These are phyloP conservation scores for Tenualosa ilisha DNA, from an alignment of 2,797 vertebrate genomes.

Conservation along the genomic window DNA sequence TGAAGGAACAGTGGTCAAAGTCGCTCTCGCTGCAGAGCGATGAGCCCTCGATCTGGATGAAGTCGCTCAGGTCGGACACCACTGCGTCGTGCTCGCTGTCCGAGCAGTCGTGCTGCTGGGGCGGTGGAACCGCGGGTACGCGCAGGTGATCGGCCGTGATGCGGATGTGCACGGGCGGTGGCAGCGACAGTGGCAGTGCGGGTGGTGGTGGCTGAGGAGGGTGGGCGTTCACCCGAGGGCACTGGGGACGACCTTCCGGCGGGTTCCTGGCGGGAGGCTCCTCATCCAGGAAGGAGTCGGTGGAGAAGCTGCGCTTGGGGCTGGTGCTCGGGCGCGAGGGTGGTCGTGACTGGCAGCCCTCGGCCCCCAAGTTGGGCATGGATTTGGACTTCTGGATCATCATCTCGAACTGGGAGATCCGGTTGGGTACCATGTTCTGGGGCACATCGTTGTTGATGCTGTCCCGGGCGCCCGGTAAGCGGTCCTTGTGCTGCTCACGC, in stretches of 20 bases:
- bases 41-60: slow-evolving; percentile 82
- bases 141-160: slow-evolving; percentile 74
- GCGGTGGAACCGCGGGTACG: slow-evolving; percentile 7
- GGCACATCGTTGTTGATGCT: slow-evolving; percentile 79
- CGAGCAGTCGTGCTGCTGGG: slow-evolving; percentile 68
- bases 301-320: slow-evolving; percentile 79
- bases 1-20: slow-evolving; percentile 83
- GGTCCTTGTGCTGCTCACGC: slow-evolving; percentile 68
- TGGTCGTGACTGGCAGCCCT: slow-evolving; percentile 62
- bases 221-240: background rate
- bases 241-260: background rate
- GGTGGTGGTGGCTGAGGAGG: background rate
- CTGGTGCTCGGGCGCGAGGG: slow-evolving; percentile 62
- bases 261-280: slow-evolving; percentile 67
- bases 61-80: slow-evolving; percentile 83
- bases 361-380: slow-evolving; percentile 83
- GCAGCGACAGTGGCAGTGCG: slow-evolving; percentile 22
- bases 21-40: slow-evolving; percentile 87
- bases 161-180: slow-evolving; percentile 82
- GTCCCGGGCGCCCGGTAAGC: slow-evolving; percentile 46
- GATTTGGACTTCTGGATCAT: slow-evolving; percentile 88
- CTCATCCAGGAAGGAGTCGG: slow-evolving; percentile 82
- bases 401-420: slow-evolving; percentile 86
- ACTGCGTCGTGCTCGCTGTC: slow-evolving; percentile 83
- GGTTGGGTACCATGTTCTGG: slow-evolving; percentile 83